A percentile compares a stretch with the other conserved stretches of the same genome.
Conservation (phyloP, 1,140 invertebrate species). For the Contarinia nasturtii region DNA sequence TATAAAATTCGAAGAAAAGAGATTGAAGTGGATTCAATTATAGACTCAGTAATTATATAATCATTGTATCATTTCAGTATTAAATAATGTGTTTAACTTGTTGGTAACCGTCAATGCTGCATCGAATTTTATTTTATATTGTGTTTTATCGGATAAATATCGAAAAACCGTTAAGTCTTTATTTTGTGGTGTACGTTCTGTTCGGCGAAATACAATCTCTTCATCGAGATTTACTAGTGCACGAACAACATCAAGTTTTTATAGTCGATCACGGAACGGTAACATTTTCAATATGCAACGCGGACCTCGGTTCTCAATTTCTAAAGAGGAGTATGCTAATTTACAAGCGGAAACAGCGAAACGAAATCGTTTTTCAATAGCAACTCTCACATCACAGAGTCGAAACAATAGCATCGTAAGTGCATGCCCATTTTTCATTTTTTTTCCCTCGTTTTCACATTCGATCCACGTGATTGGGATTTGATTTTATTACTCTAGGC, state of each 20-base stretch:
- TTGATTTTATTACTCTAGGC: too few species aligned
- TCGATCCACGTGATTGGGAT: too few species aligned
- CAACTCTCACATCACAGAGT: too few species aligned
- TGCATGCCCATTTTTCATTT: too few species aligned
- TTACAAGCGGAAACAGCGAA: background rate
- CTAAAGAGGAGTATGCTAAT: background rate
- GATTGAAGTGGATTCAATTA: background rate
- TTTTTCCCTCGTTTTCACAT: too few species aligned
- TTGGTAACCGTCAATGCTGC: conserved; percentile 49
- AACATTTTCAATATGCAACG: background rate
- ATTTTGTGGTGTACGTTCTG: conserved; percentile 25
- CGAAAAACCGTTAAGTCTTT: conserved; percentile 45
- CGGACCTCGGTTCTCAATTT: background rate
- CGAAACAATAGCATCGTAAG: too few species aligned
- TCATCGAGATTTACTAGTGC: background rate
- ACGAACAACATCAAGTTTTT: background rate
- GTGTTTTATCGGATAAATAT: conserved; percentile 56
- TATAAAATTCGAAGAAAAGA: background rate
- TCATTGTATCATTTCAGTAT: background rate
- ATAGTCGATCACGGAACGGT: background rate
- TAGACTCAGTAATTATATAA: background rate
- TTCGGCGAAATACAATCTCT: background rate
- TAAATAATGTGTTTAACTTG: conserved; percentile 47
- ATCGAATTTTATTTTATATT: conserved; percentile 60
- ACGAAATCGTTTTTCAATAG: too few species aligned